phyloP scores from a whole-genome alignment of 2,113 vertebrate genomes.

The Pyxicephalus adspersus region DNA sequence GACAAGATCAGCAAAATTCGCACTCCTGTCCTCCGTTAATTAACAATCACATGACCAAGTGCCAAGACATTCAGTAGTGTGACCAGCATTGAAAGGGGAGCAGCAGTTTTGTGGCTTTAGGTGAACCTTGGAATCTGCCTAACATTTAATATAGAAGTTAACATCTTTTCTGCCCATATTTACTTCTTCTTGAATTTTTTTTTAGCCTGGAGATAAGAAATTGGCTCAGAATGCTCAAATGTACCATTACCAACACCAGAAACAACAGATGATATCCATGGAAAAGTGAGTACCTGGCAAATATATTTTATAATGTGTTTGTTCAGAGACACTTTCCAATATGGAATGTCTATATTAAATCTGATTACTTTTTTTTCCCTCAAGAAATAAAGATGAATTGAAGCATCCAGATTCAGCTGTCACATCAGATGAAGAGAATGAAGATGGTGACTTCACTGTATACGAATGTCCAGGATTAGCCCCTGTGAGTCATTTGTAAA shows the following conservation, averaged over 20 bases:
- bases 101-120: too few relatives aligned
- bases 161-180: neutral
- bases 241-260: conserved; percentile 96
- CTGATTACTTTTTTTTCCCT: neutral
- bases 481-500: conserved; percentile 74
- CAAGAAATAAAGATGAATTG: conserved; percentile 85
- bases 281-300: conserved; percentile 77
- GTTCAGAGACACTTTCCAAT: neutral
- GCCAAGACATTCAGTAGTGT: too few relatives aligned
- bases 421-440: conserved; percentile 89
- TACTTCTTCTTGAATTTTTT: neutral
- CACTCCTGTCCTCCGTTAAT: too few relatives aligned
- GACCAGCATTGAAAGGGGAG: too few relatives aligned
- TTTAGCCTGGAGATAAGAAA: conserved; percentile 86
- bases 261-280: conserved; percentile 93
- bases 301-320: neutral
- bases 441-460: conserved; percentile 94
- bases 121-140: too few relatives aligned
- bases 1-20: too few relatives aligned
- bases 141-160: too few relatives aligned
- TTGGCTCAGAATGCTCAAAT: conserved; percentile 91
- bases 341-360: too few relatives aligned
- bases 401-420: conserved; percentile 80
- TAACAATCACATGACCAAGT: too few relatives aligned
- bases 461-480: conserved; percentile 96